Base-by-base conservation (phyloP, 2,113 vertebrate genomes). In the Trematomus loennbergii region DNA sequence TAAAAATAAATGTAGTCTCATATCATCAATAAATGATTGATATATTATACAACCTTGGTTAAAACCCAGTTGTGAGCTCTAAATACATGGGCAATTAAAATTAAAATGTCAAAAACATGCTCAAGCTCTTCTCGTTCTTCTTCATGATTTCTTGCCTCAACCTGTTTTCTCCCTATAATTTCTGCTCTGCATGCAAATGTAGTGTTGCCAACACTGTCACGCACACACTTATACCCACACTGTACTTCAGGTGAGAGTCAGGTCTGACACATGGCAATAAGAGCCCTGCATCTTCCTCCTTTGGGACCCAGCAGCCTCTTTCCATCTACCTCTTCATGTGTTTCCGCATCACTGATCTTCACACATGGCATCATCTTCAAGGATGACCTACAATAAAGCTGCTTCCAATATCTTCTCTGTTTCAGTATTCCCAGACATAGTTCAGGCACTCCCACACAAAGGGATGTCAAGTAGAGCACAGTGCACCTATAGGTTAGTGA, bases 321-420 rank as follows among this genome's bases (percentile, higher is more conserved):
- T 67, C 45, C 72, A 81, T 87, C 80, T 49, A 33, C 65, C 57
- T 75, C 59, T 58, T 74, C 33, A 74, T 69, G 46, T 64, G 62
- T 81, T 86, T 72, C 57, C 15, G 50, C 83, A 67, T 82, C 75
- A 78, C 72, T 73, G 75, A 84, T 62, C 75, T 82, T 88, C 73
- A 88, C 77, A 81, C 64, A n/a, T 74, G 75, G 52, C 48, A 70
- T 82, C 68, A 72, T 89, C 81, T 78, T 87, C 82, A 90, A 79
- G 63, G 70, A 61, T 86, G 71, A 81, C 81, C 74, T 81, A 77
- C 40, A 76, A 48, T 82, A 74, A 79, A 73, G 22, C 59, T 25
- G 43, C 49, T 80, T 77, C 58, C 55, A 49, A 57, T 54, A 72
- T 78, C 54, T 69, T 75, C 65, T 71, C 29, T 68, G 55, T 84